Evolutionary conservation across 2,888 invertebrate genomes (phyloP), one percentile per base, ranked within the genome.

Genomic region (Phrixothrix hirtus): DNA sequence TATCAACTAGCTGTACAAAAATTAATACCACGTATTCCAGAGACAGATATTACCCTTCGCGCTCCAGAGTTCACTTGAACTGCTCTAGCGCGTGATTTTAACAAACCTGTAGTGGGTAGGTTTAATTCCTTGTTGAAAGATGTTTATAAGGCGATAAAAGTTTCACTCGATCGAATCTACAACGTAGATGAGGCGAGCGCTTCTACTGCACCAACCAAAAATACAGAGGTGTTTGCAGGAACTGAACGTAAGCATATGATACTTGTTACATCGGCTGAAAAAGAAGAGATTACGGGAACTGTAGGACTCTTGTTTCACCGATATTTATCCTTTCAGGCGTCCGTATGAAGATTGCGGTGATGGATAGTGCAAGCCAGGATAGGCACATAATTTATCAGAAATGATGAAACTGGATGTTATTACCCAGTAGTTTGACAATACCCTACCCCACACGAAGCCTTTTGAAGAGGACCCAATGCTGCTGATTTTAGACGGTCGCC

Each of bases 41-140:
- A 11, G 13, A 31, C 35, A 9, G 34, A 34, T n/a, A 34, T 34
- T n/a, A 34, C 34, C 15, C 34, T 34, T 34, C n/a, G n/a, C n/a
- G 31, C 31, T 31, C 34, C 34, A 7, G 15, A 34, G 34, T n/a
- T n/a, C n/a, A n/a, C n/a, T n/a, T n/a, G n/a, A n/a, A n/a, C n/a
- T n/a, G n/a, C n/a, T n/a, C n/a, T n/a, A n/a, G n/a, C n/a, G n/a
- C n/a, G n/a, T n/a, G n/a, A n/a, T n/a, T n/a, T n/a, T n/a, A n/a
- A n/a, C n/a, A n/a, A n/a, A n/a, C n/a, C n/a, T n/a, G n/a, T n/a
- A n/a, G n/a, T n/a, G n/a, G n/a, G n/a, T n/a, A n/a, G n/a, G 27
- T 27, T 27, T 27, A n/a, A 27, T 27, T 27, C 27, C 10, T n/a
- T 10, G 10, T 27, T 27, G 27, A 27, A 27, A 27, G 27, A 27